Base-by-base conservation (phyloP, 2,888 invertebrate genomes). In the Salpingus planirostris region DNA sequence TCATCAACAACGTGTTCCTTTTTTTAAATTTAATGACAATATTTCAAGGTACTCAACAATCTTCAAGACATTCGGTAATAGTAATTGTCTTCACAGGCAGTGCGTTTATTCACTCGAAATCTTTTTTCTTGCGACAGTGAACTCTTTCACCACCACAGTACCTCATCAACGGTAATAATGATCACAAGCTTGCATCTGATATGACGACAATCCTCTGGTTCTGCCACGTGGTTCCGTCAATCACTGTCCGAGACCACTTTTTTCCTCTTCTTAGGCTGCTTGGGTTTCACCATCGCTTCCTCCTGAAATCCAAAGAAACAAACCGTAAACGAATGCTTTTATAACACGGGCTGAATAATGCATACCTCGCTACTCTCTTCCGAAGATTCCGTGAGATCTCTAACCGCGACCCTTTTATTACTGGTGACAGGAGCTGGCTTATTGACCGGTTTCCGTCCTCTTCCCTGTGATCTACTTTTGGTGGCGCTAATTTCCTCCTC, bases 181-280 rank as follows among this genome's bases (percentile, higher is more conserved):
- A 47, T 45, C 44, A 49, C 49, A 45, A 48, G 42, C 42, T 39
- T 36, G 36, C 36, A 41, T 43, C 43, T 45, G 48, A 49, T 49
- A 49, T 49, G 49, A 43, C 36, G 34, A 33, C 35, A 42, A 32
- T 27, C 26, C 13, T 11, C 13, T 38, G 31, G 27, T 34, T 28
- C 34, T 34, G 21, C 27, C 30, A 24, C 28, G 24, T 32, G 40
- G 21, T 40, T 62, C 62, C 62, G 79, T 88, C 83, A 91, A 78
- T 92, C 91, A 68, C 90, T 91, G 67, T 92, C 92, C 46, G 87
- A 89, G 62, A 86, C 80, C 36, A 86, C 80, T 72, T 87, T 87
- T 81, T 89, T 89, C 66, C 91, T 75, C 61, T 89, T 85, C 66
- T 91, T 92, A 42, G 87, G 82, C 67, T 86, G 86, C 66, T 88